Percentiles rank a stretch among this genome's conserved stretches.
Evolutionary conservation across 1,140 invertebrate species (phyloP).

Genomic region (Elysia chlorotica): DNA sequence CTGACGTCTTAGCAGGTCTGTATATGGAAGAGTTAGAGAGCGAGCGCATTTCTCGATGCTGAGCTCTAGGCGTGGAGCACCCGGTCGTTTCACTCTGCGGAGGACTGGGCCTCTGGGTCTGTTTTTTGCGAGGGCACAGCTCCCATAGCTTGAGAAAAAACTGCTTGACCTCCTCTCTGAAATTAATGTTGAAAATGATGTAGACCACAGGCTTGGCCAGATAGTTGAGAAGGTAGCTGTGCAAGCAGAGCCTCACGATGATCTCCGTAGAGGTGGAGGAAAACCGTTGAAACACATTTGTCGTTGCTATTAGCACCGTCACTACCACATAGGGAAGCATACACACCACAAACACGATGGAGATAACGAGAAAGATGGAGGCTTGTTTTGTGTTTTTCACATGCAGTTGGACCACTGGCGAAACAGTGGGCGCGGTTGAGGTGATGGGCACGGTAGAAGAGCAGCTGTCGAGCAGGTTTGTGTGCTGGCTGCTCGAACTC

Average conservation of each 20-base stretch:
- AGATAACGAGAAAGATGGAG: constrained; percentile 17
- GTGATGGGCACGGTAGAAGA: too few relatives aligned
- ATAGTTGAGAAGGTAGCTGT: constrained; percentile 18
- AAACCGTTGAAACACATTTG: constrained; percentile 12
- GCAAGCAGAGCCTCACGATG: constrained; percentile 7
- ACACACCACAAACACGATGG: constrained; percentile 8
- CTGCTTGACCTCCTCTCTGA: constrained; percentile 16
- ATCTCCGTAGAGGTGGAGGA: constrained; percentile 14
- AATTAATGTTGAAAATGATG: constrained; percentile 17
- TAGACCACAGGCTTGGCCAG: constrained; percentile 17
- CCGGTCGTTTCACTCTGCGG: too few relatives aligned
- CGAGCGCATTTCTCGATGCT: background rate
- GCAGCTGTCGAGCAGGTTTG: too few relatives aligned
- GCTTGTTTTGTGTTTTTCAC: constrained; percentile 9
- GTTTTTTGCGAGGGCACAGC: background rate
- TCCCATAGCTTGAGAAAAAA: constrained; percentile 1
- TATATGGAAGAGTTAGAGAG: constrained; percentile 13
- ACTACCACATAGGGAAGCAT: constrained; percentile 21
- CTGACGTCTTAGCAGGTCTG: constrained; percentile 8
- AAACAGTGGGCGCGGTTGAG: background rate
- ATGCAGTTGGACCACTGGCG: constrained; percentile 5
- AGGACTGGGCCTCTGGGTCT: background rate
- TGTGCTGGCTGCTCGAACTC: constrained; percentile 4
- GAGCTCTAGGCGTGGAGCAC: background rate
- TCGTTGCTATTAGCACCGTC: constrained; percentile 6